Conservation (phyloP, 2,888 invertebrate genomes). For the Pseudoips prasinana region DNA sequence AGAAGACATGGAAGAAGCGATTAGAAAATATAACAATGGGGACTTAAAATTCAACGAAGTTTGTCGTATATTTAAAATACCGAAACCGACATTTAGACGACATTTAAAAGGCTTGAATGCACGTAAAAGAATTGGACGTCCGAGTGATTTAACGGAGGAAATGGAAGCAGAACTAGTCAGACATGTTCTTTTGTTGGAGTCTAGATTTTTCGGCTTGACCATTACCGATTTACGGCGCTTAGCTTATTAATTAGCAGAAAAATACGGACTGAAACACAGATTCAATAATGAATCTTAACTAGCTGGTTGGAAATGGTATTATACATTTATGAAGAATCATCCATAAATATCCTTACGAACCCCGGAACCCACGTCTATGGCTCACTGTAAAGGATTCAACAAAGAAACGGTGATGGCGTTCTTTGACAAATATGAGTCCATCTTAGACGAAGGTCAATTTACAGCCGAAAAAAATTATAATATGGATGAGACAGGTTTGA, state of each 20-base stretch:
- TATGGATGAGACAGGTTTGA: conserved; percentile 19
- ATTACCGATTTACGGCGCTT: conserved; percentile 11
- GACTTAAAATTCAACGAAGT: conserved; percentile 11
- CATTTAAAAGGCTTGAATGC: conserved; percentile 6
- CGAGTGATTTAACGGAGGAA: conserved; percentile 13
- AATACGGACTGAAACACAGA: conserved; percentile 12
- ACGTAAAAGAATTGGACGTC: conserved; percentile 11
- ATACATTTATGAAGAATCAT: conserved; percentile 21
- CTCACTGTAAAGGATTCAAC: conserved; percentile 9
- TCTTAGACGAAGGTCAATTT: conserved; percentile 20
- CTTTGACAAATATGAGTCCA: conserved; percentile 14
- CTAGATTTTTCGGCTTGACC: conserved; percentile 16
- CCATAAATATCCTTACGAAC: conserved; percentile 16
- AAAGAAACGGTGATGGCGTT: conserved; percentile 17
- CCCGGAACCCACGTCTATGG: conserved; percentile 11
- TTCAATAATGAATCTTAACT: conserved; percentile 16
- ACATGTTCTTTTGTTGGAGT: conserved; percentile 15
- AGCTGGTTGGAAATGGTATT: conserved; percentile 16
- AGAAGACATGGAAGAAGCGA: conserved; percentile 12
- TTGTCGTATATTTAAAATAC: conserved; percentile 16
- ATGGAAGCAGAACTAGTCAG: conserved; percentile 18
- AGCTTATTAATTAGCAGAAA: conserved; percentile 12
- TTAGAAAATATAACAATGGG: conserved; percentile 8
- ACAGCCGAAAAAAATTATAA: conserved; percentile 22
- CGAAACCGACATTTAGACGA: conserved; percentile 17